Base-by-base conservation (phyloP, 1,140 invertebrate species). In the Diprion similis region DNA sequence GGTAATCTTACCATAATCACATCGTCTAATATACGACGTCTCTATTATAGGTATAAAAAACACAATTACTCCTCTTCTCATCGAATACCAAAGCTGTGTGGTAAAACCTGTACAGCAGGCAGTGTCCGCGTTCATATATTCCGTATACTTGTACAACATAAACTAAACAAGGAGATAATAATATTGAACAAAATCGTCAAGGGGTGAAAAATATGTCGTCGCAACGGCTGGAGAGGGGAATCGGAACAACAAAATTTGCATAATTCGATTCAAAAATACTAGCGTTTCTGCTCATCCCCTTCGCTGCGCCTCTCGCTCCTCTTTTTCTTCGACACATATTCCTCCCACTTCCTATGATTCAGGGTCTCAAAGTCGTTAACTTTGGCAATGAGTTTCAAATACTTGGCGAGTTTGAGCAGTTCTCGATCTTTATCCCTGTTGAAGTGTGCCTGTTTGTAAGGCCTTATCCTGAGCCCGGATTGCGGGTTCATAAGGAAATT, bases 401-500 rank as follows among this genome's bases (percentile, higher is more conserved):
- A 99, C 67, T 92, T 92, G 0, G 95, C 91, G 9, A 99, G 85
- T 80, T 94, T 92, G 1, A 98, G 73, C 13, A 99, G 84, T 88
- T 99, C 97, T 70, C 90, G 90, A 83, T 99, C 98, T 73, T 91
- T 95, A 19, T 91, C 89, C 74, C 97, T 91, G 85, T 97, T 98
- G 10, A 95, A 85, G 83, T 98, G 96, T 0, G 97, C 97, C 81
- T 98, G 93, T 8, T 93, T 91, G 85, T 98, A 99, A 0, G 97
- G 93, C 82, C 92, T 90, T 82, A 99, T 98, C 85, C 94, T 93
- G 1, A 99, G 87, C 8, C 98, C 98, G 76, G 94, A 97, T 79
- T 96, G 95, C 15, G 97, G 97, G 88, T 99, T 99, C 97, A 99
- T 98, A 15, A 99, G 92, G 81, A 99, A 99, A 89, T 99, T 99